These are phyloP conservation scores for Phyllotreta striolata DNA, from an alignment of 2,888 invertebrate species.

Conservation along the genomic window DNA sequence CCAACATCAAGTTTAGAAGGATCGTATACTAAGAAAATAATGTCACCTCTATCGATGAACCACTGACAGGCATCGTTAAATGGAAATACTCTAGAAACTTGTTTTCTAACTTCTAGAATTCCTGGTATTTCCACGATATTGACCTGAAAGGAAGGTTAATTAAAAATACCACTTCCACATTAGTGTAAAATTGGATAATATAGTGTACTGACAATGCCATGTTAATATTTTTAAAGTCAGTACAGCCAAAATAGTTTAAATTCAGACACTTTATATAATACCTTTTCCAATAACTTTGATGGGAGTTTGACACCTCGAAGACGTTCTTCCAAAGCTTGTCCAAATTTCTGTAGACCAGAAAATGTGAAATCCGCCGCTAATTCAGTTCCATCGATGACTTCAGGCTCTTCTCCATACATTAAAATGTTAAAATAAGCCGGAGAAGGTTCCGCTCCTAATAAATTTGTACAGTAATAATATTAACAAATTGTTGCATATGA, in stretches of 20 bases:
- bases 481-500: not conserved
- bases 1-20: slow-evolving; percentile 95
- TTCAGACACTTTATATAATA: slow-evolving; percentile 54
- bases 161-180: not conserved
- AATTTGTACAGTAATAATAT: slow-evolving; percentile 2
- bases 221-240: not conserved
- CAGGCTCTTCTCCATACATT: slow-evolving; percentile 86
- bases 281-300: slow-evolving; percentile 87
- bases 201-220: slow-evolving; percentile 1
- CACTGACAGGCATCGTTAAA: slow-evolving; percentile 97
- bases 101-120: slow-evolving; percentile 91
- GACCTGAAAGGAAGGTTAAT: slow-evolving; percentile 68
- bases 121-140: slow-evolving; percentile 97
- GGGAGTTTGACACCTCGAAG: slow-evolving; percentile 83
- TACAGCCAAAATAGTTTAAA: not conserved
- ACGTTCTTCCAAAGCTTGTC: slow-evolving; percentile 90
- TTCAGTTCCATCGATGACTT: slow-evolving; percentile 90
- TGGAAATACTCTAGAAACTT: slow-evolving; percentile 90
- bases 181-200: not conserved
- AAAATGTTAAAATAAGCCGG: slow-evolving; percentile 92
- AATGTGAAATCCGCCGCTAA: slow-evolving; percentile 95
- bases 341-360: slow-evolving; percentile 93
- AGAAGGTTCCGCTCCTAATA: slow-evolving; percentile 88
- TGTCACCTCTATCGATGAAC: slow-evolving; percentile 96
- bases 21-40: slow-evolving; percentile 94